Conservation (phyloP, 2,888 invertebrate genomes). For the Nezara viridula region DNA sequence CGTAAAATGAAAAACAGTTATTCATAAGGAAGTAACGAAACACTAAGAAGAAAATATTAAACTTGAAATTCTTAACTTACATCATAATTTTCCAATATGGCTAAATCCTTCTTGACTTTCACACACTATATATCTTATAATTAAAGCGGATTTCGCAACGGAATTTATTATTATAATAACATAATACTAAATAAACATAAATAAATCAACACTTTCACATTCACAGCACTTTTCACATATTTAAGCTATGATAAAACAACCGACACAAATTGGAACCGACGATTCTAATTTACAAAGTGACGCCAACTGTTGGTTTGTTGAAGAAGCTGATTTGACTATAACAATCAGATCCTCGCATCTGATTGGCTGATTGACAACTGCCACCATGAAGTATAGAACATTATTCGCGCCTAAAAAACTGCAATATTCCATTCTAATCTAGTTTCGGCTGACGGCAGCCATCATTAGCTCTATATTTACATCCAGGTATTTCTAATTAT, state of each 20-base stretch:
- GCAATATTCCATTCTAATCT: too few relatives aligned
- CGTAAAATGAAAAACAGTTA: too few relatives aligned
- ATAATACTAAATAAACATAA: too few relatives aligned
- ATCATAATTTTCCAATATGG: too few relatives aligned
- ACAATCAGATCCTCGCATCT: neutral
- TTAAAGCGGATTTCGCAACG: too few relatives aligned
- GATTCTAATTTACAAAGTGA: neutral
- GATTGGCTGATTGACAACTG: neutral
- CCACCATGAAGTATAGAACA: neutral
- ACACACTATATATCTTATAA: too few relatives aligned
- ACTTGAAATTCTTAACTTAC: too few relatives aligned
- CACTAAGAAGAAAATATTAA: too few relatives aligned
- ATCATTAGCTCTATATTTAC: neutral
- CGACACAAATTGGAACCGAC: neutral
- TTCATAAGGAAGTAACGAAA: too few relatives aligned
- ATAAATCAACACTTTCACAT: neutral
- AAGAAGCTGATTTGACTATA: neutral
- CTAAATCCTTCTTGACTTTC: too few relatives aligned
- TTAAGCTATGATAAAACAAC: neutral
- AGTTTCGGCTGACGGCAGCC: neutral
- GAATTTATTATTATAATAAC: too few relatives aligned
- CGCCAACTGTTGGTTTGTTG: neutral
- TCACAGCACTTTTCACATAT: neutral
- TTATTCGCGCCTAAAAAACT: neutral
- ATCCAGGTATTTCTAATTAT: neutral